Conservation (phyloP, 2,797 vertebrate genomes). For the Phoeniculus purpureus region DNA sequence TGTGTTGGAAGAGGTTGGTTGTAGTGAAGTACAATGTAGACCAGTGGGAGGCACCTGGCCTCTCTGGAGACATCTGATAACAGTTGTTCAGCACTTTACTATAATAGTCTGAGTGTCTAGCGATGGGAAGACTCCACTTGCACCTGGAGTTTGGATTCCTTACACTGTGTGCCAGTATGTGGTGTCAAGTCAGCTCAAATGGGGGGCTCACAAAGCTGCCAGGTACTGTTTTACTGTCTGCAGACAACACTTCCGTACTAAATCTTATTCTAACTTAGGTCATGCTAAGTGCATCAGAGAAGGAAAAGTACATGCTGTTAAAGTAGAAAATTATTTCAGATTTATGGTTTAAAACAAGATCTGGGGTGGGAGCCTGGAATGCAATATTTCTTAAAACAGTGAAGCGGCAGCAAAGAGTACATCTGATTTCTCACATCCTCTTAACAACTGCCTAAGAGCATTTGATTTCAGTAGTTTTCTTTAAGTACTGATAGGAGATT, state of each 20-base stretch:
- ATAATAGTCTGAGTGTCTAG: not conserved
- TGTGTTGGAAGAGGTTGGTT: not conserved
- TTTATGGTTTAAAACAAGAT: slow-evolving; percentile 8
- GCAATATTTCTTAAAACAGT: not conserved
- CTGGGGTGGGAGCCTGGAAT: not conserved
- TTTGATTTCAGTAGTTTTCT: slow-evolving; percentile 29
- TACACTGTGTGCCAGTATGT: not conserved
- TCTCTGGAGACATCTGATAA: not conserved
- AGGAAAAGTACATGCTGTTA: slow-evolving; percentile 7
- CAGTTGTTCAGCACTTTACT: not conserved
- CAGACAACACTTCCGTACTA: slow-evolving; percentile 9
- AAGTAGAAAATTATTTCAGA: slow-evolving; percentile 21
- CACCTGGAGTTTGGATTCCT: not conserved
- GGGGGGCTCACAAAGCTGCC: not conserved
- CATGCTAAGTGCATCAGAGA: not conserved
- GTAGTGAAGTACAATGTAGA: not conserved
- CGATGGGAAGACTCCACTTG: not conserved
- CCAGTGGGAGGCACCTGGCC: not conserved
- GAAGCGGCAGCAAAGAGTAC: not conserved
- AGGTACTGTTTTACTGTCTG: slow-evolving; percentile 44
- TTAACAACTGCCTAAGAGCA: not conserved
- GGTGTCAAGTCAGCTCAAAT: not conserved
- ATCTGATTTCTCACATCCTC: not conserved
- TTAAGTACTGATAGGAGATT: slow-evolving; percentile 13
- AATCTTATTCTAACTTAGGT: not conserved